Base-by-base conservation (phyloP, 2,888 invertebrate genomes). In the Ptycholaimellus sp. region DNA sequence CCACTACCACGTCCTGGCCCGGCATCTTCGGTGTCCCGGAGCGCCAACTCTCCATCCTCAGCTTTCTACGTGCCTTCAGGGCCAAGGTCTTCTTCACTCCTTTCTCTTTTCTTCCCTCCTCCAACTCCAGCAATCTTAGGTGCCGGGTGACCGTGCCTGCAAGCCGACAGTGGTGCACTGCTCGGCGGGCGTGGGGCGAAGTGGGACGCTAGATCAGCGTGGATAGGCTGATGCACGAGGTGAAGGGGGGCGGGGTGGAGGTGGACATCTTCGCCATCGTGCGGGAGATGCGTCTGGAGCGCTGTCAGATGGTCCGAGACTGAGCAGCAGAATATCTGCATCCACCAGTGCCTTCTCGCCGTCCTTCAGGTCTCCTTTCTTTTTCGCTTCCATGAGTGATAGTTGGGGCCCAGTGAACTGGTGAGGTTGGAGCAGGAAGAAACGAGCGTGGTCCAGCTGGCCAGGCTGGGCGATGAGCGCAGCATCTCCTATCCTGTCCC, bases 301-400 rank as follows among this genome's bases (percentile, higher is more conserved):
- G 90, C 46, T 83, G 85, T 32, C 82, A 82, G 76, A 90, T 82
- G 81, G 81, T 82, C 13, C 67, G 67, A 45, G 68, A 66, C 40
- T 69, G 40, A 93, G 69, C 87, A 87, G 67, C 93, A 96, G 65
- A 96, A 93, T 65, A 90, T 93, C 60, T 93, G 90, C 65, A 82
- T 93, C 50, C 87, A 96, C 65, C 85, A 90, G 65, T 90, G 90
- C 65, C 68, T 96, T 39, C 67, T 85, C 53, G 81, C 83, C 50
- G 85, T 87, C 44, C 68, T 93, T 36, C 82, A 90, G 69, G 69
- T n/a, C n/a, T n/a, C n/a, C n/a, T n/a, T n/a, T n/a, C n/a, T n/a
- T n/a, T n/a, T n/a, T n/a, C n/a, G n/a, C n/a, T n/a, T n/a, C n/a
- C n/a, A n/a, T n/a, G n/a, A n/a, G n/a, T n/a, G n/a, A n/a, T n/a